Conservation (phyloP, 2,113 vertebrate species). For the Ploceus nigricollis region DNA sequence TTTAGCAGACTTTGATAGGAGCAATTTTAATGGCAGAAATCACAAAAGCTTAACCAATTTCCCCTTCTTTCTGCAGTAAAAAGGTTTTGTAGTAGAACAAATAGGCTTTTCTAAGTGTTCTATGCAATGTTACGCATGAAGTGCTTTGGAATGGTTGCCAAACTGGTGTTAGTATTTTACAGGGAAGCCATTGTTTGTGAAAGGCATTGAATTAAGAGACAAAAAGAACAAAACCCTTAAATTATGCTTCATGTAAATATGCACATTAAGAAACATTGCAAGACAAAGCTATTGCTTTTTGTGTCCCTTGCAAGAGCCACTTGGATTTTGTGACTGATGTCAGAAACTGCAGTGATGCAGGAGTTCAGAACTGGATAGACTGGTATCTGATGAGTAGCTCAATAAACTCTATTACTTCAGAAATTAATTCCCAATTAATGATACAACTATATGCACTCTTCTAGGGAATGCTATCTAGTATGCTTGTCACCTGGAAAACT, state of each 20-base stretch:
- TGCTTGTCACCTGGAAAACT: not conserved
- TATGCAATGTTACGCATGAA: not conserved
- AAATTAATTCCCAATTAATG: not conserved
- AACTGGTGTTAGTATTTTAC: not conserved
- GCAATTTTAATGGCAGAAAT: conserved; percentile 21
- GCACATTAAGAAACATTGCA: not conserved
- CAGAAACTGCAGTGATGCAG: not conserved
- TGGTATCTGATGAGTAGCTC: not conserved
- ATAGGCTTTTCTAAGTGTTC: conserved; percentile 4
- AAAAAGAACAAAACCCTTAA: not conserved
- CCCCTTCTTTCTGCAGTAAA: not conserved
- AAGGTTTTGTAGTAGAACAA: conserved; percentile 29
- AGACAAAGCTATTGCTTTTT: not conserved
- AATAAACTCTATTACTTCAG: not conserved
- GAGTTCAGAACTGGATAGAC: not conserved
- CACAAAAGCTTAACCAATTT: conserved; percentile 45
- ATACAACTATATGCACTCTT: not conserved
- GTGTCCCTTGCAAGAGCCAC: not conserved
- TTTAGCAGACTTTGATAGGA: not conserved
- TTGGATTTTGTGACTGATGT: not conserved
- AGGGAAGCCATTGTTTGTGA: not conserved
- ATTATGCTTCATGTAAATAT: not conserved
- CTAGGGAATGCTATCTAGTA: not conserved
- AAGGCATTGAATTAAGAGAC: not conserved
- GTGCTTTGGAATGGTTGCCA: not conserved